Base-by-base conservation (phyloP, 2,888 invertebrate species). In the Meganola albula region DNA sequence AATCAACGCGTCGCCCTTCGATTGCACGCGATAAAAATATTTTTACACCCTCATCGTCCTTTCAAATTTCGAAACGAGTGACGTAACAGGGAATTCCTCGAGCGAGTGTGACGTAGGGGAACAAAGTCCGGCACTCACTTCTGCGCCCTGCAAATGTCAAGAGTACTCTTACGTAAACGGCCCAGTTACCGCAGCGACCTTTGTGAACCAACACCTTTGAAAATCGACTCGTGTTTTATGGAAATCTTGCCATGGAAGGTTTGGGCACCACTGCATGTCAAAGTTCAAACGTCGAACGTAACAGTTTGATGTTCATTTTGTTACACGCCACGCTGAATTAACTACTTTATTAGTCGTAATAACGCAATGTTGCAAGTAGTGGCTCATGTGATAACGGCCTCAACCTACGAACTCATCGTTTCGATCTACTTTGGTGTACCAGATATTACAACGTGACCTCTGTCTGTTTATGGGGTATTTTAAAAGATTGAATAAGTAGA, bases 61-160 rank as follows among this genome's bases (percentile, higher is more conserved):
- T 61, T 55, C 48, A 51, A 51, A 52, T 62, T 58, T 58, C 46
- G 47, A 48, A 58, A 57, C 22, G 24, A 3, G 44, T 70, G 69
- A 74, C 70, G 71, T 67, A 74, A 76, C 46, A 67, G 74, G 77
- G 72, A 77, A 73, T 75, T 69, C 73, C 70, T 73, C 53, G 51
- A 54, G 48, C 40, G 41, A 29, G 28, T 26, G 38, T 69, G 69
- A 69, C 70, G 69, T 63, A 41, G 45, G 28, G 27, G 38, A 33
- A 40, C 40, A 40, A 41, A 40, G 39, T 49, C 46, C 51, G 47
- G 48, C 41, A 46, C 40, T 33, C 48, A 56, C 55, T 61, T 60
- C 64, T 48, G 62, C 57, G 66, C 69, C 73, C 65, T 68, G 58
- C 59, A 78, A 79, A 79, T 77, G 76, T 74, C 71, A 71, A 66